Percentiles rank a stretch among this genome's conserved stretches.
Evolutionary conservation across 2,113 vertebrate species (phyloP).

Genomic region (Toxotes chatareus): DNA sequence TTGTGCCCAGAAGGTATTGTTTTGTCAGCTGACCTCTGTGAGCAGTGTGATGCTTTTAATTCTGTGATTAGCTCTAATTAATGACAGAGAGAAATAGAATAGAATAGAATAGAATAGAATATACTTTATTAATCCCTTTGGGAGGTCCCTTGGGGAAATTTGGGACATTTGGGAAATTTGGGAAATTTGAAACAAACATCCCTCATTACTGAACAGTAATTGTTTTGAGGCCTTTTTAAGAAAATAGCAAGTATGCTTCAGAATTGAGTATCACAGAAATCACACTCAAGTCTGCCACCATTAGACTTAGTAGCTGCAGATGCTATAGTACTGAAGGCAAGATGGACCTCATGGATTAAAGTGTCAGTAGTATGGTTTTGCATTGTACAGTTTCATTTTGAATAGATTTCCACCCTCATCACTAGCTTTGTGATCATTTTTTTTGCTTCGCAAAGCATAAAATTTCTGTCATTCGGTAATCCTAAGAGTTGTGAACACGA

Average conservation of each 20-base stretch:
- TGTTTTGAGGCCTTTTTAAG: conserved; percentile 46
- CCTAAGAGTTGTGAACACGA: neutral
- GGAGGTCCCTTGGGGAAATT: too few species aligned
- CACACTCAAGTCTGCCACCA: neutral
- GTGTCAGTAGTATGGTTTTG: neutral
- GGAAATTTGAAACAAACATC: conserved; percentile 61
- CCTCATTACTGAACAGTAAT: conserved; percentile 48
- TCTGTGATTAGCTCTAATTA: conserved; percentile 65
- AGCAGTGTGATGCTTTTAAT: conserved; percentile 57
- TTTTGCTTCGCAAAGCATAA: neutral
- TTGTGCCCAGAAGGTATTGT: conserved; percentile 43
- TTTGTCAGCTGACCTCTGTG: conserved; percentile 53
- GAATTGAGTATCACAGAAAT: conserved; percentile 16
- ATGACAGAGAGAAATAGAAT: conserved; percentile 51
- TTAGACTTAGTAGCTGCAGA: neutral
- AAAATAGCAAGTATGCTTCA: conserved; percentile 35
- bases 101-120: too few species aligned
- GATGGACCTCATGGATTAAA: conserved; percentile 4
- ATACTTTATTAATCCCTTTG: too few species aligned
- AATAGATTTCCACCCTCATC: neutral
- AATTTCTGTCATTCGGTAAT: conserved; percentile 19
- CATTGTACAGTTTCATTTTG: neutral
- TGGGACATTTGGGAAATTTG: too few species aligned
- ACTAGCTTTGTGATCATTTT: neutral
- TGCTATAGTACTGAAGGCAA: neutral